Conservation (phyloP, 2,797 vertebrate species). For the Moxostoma hubbsi region DNA sequence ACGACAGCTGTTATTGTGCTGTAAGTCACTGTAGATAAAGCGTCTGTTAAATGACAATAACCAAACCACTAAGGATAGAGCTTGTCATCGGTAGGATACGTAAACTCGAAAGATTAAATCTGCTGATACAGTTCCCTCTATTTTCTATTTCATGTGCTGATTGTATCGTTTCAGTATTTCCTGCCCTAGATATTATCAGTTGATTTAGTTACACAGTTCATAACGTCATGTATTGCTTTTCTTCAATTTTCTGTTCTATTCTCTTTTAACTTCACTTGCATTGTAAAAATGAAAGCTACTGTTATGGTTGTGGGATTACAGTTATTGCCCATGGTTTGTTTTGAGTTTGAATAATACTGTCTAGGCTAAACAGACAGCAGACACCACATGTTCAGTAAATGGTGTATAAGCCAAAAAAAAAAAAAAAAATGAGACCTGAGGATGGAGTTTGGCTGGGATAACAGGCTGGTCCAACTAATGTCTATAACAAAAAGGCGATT, state of each 20-base stretch:
- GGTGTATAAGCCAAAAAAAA: conserved; percentile 25
- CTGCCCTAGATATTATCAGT: conserved; percentile 64
- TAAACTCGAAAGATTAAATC: conserved; percentile 29
- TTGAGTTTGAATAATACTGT: conserved; percentile 71
- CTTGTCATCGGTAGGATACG: conserved; percentile 21
- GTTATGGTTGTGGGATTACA: conserved; percentile 63
- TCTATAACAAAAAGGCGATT: too few species aligned
- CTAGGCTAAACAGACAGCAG: conserved; percentile 62
- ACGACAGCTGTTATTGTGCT: conserved; percentile 13
- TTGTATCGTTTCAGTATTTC: conserved; percentile 64
- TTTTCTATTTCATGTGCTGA: conserved; percentile 40
- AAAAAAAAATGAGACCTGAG: conserved; percentile 25
- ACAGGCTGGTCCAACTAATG: background rate
- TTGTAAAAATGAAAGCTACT: conserved; percentile 59
- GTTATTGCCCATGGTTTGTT: conserved; percentile 61
- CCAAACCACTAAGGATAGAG: conserved; percentile 16
- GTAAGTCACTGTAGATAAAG: conserved; percentile 21
- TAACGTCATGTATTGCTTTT: conserved; percentile 45
- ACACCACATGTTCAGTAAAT: conserved; percentile 12
- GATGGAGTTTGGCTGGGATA: conserved; percentile 24
- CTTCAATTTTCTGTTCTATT: conserved; percentile 41
- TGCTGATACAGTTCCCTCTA: conserved; percentile 38
- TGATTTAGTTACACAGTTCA: conserved; percentile 64
- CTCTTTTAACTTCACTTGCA: conserved; percentile 56
- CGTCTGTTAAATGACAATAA: conserved; percentile 20